Conservation (phyloP, 2,797 vertebrate species). For the Cossypha heuglini region DNA sequence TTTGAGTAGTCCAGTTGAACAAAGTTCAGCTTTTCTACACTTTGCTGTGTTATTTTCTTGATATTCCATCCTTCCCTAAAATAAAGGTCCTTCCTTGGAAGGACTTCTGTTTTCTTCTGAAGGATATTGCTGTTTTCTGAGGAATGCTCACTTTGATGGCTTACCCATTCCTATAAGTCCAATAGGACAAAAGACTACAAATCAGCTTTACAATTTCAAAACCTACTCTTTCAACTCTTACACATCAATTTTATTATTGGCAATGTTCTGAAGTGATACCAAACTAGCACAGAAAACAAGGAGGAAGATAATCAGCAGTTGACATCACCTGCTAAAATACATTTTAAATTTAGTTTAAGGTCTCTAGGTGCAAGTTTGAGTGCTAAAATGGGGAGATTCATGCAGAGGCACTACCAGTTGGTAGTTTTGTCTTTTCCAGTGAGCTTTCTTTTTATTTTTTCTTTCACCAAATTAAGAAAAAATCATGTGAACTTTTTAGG, state of each 20-base stretch:
- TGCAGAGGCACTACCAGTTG: not conserved
- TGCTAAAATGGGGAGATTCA: not conserved
- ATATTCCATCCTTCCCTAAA: not conserved
- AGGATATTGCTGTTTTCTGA: not conserved
- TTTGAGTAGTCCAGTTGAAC: not conserved
- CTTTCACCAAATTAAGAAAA: not conserved
- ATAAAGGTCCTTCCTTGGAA: not conserved
- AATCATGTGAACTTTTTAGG: not conserved
- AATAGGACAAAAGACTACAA: not conserved
- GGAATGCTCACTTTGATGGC: too few relatives aligned
- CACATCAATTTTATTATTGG: not conserved
- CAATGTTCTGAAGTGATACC: not conserved
- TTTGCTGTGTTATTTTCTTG: too few relatives aligned
- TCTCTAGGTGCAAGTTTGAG: not conserved
- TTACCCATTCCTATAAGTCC: not conserved
- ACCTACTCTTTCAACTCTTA: not conserved
- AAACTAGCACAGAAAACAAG: not conserved
- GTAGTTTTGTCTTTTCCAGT: not conserved
- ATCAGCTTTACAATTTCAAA: not conserved
- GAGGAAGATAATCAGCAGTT: not conserved
- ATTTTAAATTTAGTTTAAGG: not conserved
- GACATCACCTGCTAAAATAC: not conserved
- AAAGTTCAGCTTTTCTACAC: not conserved
- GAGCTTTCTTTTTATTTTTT: not conserved
- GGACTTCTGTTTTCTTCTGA: too few relatives aligned